These are phyloP conservation scores for Furnarius figulus DNA, from an alignment of 2,113 vertebrate species.

Conservation along the genomic window DNA sequence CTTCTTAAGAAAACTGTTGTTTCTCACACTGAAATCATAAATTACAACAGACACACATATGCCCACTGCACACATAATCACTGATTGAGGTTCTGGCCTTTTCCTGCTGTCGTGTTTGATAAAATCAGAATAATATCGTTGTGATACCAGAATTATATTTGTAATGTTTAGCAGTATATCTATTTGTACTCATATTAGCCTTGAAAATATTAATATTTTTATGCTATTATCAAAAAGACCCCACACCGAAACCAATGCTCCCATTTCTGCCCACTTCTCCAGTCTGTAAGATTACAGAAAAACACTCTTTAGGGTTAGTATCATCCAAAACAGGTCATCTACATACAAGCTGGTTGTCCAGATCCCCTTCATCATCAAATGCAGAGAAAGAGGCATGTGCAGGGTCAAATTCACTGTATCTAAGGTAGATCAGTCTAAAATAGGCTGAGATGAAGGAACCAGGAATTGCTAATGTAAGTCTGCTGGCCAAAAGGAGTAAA, in stretches of 20 bases:
- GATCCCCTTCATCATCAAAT: not conserved
- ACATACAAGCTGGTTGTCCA: not conserved
- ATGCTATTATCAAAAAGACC: not conserved
- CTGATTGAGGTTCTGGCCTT: not conserved
- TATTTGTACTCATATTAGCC: not conserved
- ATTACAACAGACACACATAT: not conserved
- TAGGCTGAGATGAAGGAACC: not conserved
- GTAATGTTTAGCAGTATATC: not conserved
- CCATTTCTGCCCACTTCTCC: fast-evolving
- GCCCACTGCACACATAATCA: not conserved
- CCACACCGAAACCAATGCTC: not conserved
- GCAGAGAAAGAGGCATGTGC: not conserved
- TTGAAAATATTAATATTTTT: not conserved
- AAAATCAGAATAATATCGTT: not conserved
- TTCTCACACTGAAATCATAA: not conserved
- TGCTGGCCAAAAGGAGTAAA: not conserved
- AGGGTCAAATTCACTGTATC: not conserved
- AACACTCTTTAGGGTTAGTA: not conserved
- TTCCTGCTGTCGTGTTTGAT: not conserved
- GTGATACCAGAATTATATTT: not conserved
- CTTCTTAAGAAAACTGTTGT: not conserved
- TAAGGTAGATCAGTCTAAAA: not conserved
- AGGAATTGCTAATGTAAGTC: not conserved
- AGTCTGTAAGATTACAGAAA: not conserved
- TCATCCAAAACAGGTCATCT: not conserved